Conservation (phyloP, 2,113 vertebrate species). For the Saimiri boliviensis region DNA sequence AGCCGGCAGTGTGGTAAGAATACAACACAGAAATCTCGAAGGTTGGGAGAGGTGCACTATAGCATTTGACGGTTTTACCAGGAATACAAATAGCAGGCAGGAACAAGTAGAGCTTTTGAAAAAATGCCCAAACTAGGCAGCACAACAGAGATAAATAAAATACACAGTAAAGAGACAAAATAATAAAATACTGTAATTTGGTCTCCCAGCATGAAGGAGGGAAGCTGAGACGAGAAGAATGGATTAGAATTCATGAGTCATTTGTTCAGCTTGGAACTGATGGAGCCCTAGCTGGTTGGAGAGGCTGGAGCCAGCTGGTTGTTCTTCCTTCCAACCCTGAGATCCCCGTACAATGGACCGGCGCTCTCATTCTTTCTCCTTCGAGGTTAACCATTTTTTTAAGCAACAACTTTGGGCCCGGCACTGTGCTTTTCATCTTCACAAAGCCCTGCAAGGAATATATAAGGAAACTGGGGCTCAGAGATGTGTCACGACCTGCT, state of each 20-base stretch:
- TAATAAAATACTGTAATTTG: constrained; percentile 87
- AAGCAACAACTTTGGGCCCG: neutral
- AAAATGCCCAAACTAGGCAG: constrained; percentile 71
- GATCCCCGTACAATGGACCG: neutral
- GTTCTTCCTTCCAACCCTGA: neutral
- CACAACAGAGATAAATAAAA: constrained; percentile 85
- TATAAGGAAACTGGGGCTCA: neutral
- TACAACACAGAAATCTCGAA: neutral
- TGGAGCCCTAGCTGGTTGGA: constrained; percentile 21
- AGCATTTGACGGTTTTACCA: constrained; percentile 42
- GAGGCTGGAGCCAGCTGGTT: neutral
- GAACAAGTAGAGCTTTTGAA: constrained; percentile 78
- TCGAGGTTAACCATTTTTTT: neutral
- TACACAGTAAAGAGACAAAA: constrained; percentile 82
- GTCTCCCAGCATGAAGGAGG: constrained; percentile 79
- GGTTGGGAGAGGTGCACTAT: neutral
- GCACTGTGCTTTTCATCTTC: neutral
- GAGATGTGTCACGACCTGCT: neutral
- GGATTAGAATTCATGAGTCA: constrained; percentile 80
- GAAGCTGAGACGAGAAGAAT: constrained; percentile 74
- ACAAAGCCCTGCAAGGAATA: neutral
- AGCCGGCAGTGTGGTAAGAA: neutral
- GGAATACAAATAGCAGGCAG: constrained; percentile 77
- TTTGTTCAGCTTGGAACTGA: constrained; percentile 72
- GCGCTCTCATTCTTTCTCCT: neutral